Percentiles rank a stretch among this genome's conserved stretches.
phyloP scores from a whole-genome alignment of 2,888 invertebrate species.

The Noctua fimbriata region DNA sequence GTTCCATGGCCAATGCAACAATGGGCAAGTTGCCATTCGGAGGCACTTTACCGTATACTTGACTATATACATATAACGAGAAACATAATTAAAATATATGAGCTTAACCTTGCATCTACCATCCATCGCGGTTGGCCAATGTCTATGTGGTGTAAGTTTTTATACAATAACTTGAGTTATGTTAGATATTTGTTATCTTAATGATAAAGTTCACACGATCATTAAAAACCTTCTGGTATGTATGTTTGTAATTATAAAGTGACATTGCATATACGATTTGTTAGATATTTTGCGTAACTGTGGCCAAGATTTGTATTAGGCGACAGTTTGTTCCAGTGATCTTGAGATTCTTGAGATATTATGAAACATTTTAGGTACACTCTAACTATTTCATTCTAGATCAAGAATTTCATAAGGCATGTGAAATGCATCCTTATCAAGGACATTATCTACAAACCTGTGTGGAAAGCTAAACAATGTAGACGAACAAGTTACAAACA shows the following conservation, averaged over 20 bases:
- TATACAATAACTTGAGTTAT: conserved; percentile 58
- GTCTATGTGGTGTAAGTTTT: conserved; percentile 61
- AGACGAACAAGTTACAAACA: conserved; percentile 44
- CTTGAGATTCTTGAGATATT: conserved; percentile 31
- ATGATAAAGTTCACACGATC: conserved; percentile 63
- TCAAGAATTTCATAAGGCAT: neutral
- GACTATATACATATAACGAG: conserved; percentile 43
- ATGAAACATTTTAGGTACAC: conserved; percentile 13
- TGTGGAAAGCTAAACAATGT: conserved; percentile 49
- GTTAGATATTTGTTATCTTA: conserved; percentile 51
- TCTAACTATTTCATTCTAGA: neutral
- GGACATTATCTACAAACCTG: conserved; percentile 12
- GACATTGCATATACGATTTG: conserved; percentile 47
- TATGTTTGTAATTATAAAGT: conserved; percentile 57
- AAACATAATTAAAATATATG: conserved; percentile 62
- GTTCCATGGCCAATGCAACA: conserved; percentile 60
- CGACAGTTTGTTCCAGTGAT: conserved; percentile 14
- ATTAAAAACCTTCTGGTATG: conserved; percentile 53
- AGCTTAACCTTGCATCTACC: conserved; percentile 60
- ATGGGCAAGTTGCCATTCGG: conserved; percentile 43
- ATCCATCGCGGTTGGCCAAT: conserved; percentile 62
- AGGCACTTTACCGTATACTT: conserved; percentile 43
- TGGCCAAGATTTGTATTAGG: conserved; percentile 19
- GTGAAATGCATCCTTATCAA: conserved; percentile 6
- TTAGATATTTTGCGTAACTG: conserved; percentile 46